Percentiles rank a stretch among this genome's conserved stretches.
These are phyloP conservation scores for Brenthis ino DNA, from an alignment of 2,888 invertebrate genomes.

Conservation along the genomic window DNA sequence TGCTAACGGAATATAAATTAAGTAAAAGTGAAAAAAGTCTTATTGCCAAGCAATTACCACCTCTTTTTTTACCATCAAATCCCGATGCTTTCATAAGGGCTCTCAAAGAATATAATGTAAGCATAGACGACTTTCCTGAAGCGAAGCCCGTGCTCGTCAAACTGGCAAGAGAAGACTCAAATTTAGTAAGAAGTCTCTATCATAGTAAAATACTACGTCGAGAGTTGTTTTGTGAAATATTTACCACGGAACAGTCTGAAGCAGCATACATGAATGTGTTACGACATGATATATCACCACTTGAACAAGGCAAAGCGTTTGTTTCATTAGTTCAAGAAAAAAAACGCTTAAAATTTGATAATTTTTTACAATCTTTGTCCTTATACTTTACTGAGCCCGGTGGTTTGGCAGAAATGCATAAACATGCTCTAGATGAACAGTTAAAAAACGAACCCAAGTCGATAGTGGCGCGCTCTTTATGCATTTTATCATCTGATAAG, in stretches of 20 bases:
- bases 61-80: slow-evolving; percentile 44
- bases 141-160: slow-evolving; percentile 44
- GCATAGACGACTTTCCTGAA: slow-evolving; percentile 43
- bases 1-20: slow-evolving; percentile 53
- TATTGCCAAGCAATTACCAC: slow-evolving; percentile 45
- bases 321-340: slow-evolving; percentile 34
- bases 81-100: slow-evolving; percentile 48
- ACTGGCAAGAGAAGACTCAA: slow-evolving; percentile 44
- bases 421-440: slow-evolving; percentile 33
- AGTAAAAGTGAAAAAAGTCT: slow-evolving; percentile 46
- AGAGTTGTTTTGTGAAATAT: slow-evolving; percentile 51
- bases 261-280: slow-evolving; percentile 59
- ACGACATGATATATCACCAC: slow-evolving; percentile 51
- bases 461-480: slow-evolving; percentile 41
- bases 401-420: slow-evolving; percentile 50
- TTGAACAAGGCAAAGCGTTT: slow-evolving; percentile 46
- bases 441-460: slow-evolving; percentile 26
- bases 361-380: slow-evolving; percentile 51
- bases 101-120: slow-evolving; percentile 48
- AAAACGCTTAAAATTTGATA: slow-evolving; percentile 43
- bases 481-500: slow-evolving; percentile 35
- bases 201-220: slow-evolving; percentile 52
- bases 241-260: slow-evolving; percentile 50
- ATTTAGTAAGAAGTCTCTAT: slow-evolving; percentile 50
- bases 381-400: slow-evolving; percentile 57